A percentile compares a stretch with the other conserved stretches of the same genome.
phyloP scores from a whole-genome alignment of 2,113 vertebrate genomes.

The Rhynchopsitta pachyrhyncha region DNA sequence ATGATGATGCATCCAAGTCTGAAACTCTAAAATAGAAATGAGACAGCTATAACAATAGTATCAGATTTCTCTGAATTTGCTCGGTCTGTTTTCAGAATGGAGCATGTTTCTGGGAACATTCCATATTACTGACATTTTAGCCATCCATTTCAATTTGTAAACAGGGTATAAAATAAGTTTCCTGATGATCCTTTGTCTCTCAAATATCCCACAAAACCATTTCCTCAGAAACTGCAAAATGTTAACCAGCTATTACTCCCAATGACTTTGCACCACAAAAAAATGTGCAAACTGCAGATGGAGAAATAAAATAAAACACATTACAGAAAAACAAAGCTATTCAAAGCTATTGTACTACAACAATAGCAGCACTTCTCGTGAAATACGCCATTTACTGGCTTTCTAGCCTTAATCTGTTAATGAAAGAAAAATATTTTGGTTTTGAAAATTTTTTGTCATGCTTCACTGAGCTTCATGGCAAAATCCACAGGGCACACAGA shows the following conservation, averaged over 20 bases:
- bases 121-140: neutral
- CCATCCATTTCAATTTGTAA: neutral
- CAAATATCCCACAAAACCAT: neutral
- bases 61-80: neutral
- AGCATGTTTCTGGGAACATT: neutral
- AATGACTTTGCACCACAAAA: neutral
- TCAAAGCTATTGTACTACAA: conserved; percentile 4
- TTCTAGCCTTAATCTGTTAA: neutral
- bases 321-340: neutral
- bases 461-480: neutral
- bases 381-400: neutral
- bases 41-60: neutral
- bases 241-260: conserved; percentile 3
- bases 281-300: conserved; percentile 5
- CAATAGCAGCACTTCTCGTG: neutral
- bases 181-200: conserved; percentile 31
- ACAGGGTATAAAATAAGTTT: conserved; percentile 20
- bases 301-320: conserved; percentile 30
- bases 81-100: neutral
- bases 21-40: neutral
- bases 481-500: neutral
- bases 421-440: neutral
- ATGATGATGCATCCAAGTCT: neutral
- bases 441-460: neutral
- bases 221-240: neutral